A percentile compares a stretch with the other conserved stretches of the same genome.
These are phyloP conservation scores for Polyommatus iphigenia DNA, from an alignment of 2,888 invertebrate genomes.

Conservation along the genomic window DNA sequence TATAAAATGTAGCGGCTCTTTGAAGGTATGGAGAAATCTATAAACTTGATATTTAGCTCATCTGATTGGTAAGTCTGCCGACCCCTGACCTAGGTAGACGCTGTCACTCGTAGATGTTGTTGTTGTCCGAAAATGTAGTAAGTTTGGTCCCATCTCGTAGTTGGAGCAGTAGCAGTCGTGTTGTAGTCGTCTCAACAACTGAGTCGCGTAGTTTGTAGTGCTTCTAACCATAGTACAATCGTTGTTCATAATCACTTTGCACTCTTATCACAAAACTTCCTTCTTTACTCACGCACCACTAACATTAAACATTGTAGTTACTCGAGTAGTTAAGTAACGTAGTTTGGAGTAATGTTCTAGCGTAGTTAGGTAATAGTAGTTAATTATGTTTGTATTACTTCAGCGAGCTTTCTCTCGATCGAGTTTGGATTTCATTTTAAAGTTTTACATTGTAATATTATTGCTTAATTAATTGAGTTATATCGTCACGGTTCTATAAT, in stretches of 20 bases:
- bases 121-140: neutral
- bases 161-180: neutral
- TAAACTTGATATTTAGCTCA: too few relatives aligned
- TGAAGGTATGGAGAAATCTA: too few relatives aligned
- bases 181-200: neutral
- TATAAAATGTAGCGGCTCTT: too few relatives aligned
- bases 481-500: neutral
- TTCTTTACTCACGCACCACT: neutral
- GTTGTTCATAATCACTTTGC: neutral
- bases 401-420: neutral
- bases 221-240: neutral
- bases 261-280: neutral
- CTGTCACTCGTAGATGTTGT: neutral
- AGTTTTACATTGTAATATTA: neutral
- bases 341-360: constrained; percentile 11
- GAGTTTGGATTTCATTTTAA: constrained; percentile 4
- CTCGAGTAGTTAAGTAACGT: constrained; percentile 7
- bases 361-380: neutral
- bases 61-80: too few relatives aligned
- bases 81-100: neutral
- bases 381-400: neutral
- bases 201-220: neutral
- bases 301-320: neutral
- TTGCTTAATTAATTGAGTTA: neutral
- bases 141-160: neutral